Evolutionary conservation across 2,888 invertebrate genomes (phyloP).

Genomic region (Tipula vernalis): DNA sequence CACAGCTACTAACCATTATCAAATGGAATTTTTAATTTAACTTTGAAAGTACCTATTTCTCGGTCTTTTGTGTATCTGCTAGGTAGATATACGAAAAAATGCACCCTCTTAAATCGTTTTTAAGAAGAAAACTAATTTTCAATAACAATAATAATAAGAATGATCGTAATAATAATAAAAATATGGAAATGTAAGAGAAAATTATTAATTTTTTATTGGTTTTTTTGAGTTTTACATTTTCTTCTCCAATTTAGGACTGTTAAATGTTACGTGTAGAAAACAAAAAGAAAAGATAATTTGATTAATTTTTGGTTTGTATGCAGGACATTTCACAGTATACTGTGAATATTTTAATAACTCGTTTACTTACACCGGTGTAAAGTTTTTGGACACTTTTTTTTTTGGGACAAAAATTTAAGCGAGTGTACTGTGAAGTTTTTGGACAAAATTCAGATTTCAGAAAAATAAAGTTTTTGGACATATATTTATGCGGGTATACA

Average conservation of each 20-base stretch:
- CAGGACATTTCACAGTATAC: neutral
- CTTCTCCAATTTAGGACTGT: neutral
- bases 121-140: neutral
- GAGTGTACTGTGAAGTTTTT: too few relatives aligned
- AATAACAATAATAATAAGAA: neutral
- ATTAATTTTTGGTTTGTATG: neutral
- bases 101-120: neutral
- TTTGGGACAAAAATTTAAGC: too few relatives aligned
- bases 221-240: neutral
- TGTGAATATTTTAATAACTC: neutral
- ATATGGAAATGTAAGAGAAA: neutral
- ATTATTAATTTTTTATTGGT: neutral
- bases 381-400: too few relatives aligned
- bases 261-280: neutral
- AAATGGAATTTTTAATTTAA: constrained; percentile 4
- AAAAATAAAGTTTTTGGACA: too few relatives aligned
- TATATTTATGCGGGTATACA: too few relatives aligned
- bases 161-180: neutral
- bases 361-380: neutral
- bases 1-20: neutral
- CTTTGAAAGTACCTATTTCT: neutral
- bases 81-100: neutral
- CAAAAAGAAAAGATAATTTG: neutral
- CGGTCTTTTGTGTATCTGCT: neutral
- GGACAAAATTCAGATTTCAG: too few relatives aligned